Conservation (phyloP, 2,113 vertebrate species). For the Ifrita kowaldi region DNA sequence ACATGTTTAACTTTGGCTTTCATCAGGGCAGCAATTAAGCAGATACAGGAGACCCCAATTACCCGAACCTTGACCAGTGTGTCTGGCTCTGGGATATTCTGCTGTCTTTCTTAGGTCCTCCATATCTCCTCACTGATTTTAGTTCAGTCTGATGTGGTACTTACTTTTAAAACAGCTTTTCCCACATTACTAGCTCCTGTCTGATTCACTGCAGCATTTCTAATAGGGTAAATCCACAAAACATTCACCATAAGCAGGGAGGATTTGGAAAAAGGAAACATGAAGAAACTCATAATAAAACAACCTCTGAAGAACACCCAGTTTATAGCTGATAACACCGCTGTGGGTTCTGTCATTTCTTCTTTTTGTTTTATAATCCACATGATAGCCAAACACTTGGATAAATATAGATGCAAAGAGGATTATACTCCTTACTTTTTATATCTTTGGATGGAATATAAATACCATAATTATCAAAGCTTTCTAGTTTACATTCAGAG, state of each 20-base stretch:
- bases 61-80: not conserved
- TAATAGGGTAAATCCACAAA: not conserved
- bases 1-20: not conserved
- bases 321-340: not conserved
- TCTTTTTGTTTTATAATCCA: not conserved
- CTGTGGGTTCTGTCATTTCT: not conserved
- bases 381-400: not conserved
- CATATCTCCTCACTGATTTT: not conserved
- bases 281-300: not conserved
- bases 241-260: not conserved
- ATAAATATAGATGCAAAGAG: not conserved
- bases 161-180: not conserved
- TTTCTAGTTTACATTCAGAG: not conserved
- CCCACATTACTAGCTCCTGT: too few species aligned
- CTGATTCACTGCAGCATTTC: not conserved
- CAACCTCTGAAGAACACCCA: not conserved
- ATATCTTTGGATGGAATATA: not conserved
- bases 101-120: too few species aligned
- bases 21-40: not conserved
- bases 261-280: not conserved
- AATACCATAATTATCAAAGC: not conserved
- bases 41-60: accelerated
- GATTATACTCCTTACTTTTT: not conserved
- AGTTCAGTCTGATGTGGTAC: not conserved
- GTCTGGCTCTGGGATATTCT: not conserved